phyloP scores from a whole-genome alignment of 2,797 vertebrate species.

The Hyperoplus lanceolatus region DNA sequence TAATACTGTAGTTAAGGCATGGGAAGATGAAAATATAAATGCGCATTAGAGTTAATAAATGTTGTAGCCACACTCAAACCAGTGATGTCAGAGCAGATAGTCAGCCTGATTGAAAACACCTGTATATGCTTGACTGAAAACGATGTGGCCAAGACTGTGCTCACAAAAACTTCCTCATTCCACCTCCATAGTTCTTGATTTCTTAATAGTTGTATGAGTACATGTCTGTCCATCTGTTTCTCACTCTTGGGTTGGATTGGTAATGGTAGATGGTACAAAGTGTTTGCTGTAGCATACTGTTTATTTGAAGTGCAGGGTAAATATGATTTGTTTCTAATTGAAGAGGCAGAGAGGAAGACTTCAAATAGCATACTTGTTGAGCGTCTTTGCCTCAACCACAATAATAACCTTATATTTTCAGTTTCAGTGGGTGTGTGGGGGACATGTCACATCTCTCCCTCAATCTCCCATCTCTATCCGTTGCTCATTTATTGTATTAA shows the following conservation, averaged over 20 bases:
- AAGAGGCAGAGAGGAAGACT: conserved; percentile 12
- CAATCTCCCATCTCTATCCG: conserved; percentile 11
- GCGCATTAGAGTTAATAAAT: neutral
- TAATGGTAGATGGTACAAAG: conserved; percentile 7
- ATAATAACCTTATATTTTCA: conserved; percentile 43
- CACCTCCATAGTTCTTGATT: too few relatives aligned
- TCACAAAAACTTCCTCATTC: too few relatives aligned
- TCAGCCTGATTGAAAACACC: conserved; percentile 22
- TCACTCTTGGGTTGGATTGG: conserved; percentile 17
- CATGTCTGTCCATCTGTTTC: neutral
- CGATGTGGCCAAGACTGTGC: too few relatives aligned
- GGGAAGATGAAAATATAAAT: neutral
- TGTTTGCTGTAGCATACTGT: conserved; percentile 12
- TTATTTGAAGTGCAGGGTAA: conserved; percentile 32
- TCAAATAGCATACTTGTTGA: conserved; percentile 24
- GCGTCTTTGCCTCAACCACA: conserved; percentile 17
- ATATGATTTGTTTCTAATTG: conserved; percentile 31
- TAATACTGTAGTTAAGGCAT: neutral
- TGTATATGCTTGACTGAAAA: neutral
- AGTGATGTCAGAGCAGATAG: neutral
- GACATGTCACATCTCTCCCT: conserved; percentile 20
- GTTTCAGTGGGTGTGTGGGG: conserved; percentile 3
- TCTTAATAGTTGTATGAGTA: neutral
- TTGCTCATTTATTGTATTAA: conserved; percentile 50
- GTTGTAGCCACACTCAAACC: neutral